Conservation (phyloP, 2,888 invertebrate species). For the Nesidiocoris tenuis region DNA sequence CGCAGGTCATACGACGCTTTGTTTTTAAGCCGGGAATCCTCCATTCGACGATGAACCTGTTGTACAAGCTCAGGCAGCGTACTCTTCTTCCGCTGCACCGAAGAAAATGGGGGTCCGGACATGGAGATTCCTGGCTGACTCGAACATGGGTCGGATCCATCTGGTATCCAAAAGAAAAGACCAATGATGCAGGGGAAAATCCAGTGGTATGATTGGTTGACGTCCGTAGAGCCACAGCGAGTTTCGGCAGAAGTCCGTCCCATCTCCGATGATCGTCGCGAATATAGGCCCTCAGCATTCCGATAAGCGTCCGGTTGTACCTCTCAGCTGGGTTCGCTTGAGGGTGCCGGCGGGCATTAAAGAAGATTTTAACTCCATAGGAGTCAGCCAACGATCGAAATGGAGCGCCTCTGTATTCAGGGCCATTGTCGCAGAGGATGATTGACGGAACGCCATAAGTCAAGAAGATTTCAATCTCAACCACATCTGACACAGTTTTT, state of each 20-base stretch:
- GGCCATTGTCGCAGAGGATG: slow-evolving; percentile 50
- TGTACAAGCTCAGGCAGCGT: neutral
- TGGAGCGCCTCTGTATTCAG: slow-evolving; percentile 38
- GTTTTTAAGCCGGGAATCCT: no score
- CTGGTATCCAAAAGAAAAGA: slow-evolving; percentile 3
- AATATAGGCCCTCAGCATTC: slow-evolving; percentile 48
- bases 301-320: slow-evolving; percentile 49
- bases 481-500: slow-evolving; percentile 19
- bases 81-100: neutral
- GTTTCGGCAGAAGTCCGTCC: slow-evolving; percentile 48
- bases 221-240: slow-evolving; percentile 49
- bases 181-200: slow-evolving; percentile 46
- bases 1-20: slow-evolving; percentile 10
- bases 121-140: neutral
- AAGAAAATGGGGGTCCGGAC: neutral
- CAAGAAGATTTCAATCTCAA: slow-evolving; percentile 47
- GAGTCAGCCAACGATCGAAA: slow-evolving; percentile 30
- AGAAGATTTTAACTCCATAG: slow-evolving; percentile 4
- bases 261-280: slow-evolving; percentile 49
- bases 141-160: neutral
- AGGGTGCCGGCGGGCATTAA: slow-evolving; percentile 47
- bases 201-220: slow-evolving; percentile 45
- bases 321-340: slow-evolving; percentile 51
- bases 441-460: slow-evolving; percentile 48
- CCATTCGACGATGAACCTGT: neutral